Conservation (phyloP, 2,888 invertebrate species). For the Ophion obscuratus region DNA sequence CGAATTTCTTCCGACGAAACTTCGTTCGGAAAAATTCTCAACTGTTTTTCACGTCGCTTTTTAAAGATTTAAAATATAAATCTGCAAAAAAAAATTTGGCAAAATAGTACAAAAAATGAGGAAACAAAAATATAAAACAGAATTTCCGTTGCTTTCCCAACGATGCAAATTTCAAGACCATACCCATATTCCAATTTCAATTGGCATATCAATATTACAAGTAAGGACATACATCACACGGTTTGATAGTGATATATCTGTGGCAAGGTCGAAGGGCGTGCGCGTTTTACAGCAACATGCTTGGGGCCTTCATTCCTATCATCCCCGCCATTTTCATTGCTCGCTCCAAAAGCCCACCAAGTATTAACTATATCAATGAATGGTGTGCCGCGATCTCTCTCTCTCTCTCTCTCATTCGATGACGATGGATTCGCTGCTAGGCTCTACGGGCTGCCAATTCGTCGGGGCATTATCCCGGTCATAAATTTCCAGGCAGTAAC, state of each 20-base stretch:
- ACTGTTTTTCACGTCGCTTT: no score
- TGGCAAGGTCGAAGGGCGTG: constrained; percentile 61
- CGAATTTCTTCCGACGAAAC: no score
- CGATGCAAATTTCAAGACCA: no score
- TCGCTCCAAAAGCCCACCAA: constrained; percentile 57
- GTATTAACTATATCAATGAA: constrained; percentile 67
- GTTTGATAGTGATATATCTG: constrained; percentile 30
- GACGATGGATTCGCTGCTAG: constrained; percentile 69
- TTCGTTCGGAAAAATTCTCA: no score
- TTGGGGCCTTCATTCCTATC: constrained; percentile 33
- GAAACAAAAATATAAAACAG: no score
- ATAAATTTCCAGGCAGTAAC: constrained; percentile 64
- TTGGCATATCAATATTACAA: constrained; percentile 47
- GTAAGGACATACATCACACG: constrained; percentile 22
- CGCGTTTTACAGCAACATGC: constrained; percentile 53
- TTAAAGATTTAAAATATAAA: no score
- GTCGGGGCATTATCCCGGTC: constrained; percentile 67
- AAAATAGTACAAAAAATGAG: no score
- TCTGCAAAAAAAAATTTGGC: no score
- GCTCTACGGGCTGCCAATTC: constrained; percentile 80
- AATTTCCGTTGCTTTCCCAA: no score
- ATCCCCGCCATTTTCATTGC: constrained; percentile 46
- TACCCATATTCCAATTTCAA: constrained; percentile 19
- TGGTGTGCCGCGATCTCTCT: constrained; percentile 43
- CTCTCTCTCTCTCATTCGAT: constrained; percentile 65